Conservation (phyloP, 2,888 invertebrate species). For the Lasioglossum oenotherae region DNA sequence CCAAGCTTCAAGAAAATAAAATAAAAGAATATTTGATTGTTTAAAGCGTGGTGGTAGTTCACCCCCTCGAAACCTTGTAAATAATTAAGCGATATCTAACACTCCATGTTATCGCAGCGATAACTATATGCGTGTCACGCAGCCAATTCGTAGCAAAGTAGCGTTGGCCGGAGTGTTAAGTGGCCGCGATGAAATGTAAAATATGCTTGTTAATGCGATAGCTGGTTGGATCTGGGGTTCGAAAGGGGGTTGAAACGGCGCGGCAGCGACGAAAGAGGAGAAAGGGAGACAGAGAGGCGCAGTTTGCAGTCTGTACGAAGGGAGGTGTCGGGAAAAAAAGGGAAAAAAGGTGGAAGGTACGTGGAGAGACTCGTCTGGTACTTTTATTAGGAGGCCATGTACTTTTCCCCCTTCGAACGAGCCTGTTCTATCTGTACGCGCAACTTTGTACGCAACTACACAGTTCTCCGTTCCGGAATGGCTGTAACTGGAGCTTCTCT, state of each 20-base stretch:
- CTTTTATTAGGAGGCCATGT: constrained; percentile 67
- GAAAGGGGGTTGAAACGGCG: constrained; percentile 27
- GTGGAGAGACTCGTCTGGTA: constrained; percentile 53
- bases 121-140: constrained; percentile 49
- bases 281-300: constrained; percentile 15
- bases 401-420: constrained; percentile 10
- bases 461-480: constrained; percentile 19
- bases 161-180: constrained; percentile 76
- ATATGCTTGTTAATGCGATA: constrained; percentile 81
- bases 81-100: constrained; percentile 50
- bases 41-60: not conserved
- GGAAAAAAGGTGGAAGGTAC: constrained; percentile 29
- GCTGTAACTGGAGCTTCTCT: not conserved
- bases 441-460: constrained; percentile 23
- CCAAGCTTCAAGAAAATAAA: not conserved
- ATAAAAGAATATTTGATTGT: not conserved
- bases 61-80: not conserved
- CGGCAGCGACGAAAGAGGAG: constrained; percentile 7
- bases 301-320: constrained; percentile 37
- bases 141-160: constrained; percentile 68
- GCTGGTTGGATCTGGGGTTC: constrained; percentile 35
- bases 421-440: constrained; percentile 25
- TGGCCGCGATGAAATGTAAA: constrained; percentile 82
- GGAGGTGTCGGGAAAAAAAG: constrained; percentile 37
- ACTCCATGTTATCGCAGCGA: constrained; percentile 29